Base-by-base conservation (phyloP, 2,888 invertebrate species). In the Coleophora deauratella region DNA sequence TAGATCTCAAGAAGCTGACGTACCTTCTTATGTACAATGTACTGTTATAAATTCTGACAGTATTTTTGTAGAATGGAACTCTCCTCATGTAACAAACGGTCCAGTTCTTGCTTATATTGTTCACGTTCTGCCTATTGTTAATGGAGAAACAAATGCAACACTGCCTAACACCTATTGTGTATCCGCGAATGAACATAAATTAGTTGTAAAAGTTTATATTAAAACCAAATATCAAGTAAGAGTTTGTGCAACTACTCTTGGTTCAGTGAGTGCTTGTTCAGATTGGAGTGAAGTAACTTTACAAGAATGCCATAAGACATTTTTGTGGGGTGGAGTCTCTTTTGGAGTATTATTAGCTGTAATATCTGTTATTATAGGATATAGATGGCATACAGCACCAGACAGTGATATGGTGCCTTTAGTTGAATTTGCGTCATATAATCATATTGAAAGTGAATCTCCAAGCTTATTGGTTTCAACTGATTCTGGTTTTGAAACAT, bases 101-200 rank as follows among this genome's bases (percentile, higher is more conserved):
- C 71, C 72, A n/a, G 53, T 84, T 27, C 55, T 84, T 37, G 64
- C 76, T 9, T 82, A 79, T 47, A 55, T 50, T n/a, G 44, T 84
- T n/a, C 70, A 78, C 59, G 60, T 82, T 8, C 43, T 68, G 35
- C 72, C 77, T n/a, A 58, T 52, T 12, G 47, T 63, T 21, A 55
- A 57, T 9, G 54, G 55, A 37, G 52, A 61, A n/a, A 44, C 55
- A 8, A 55, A 54, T 35, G 50, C 57, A 33, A 43, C 70, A 6
- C 41, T 68, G 35, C 72, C 76, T 1, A 66, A 71, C 49, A 45
- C 57, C 6, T 71, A 68, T 67, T 84, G 84, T 41, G 59, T 73
- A 2, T 45, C 57, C 64, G 61, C 56, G 1, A 58, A 53, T 31
- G 43, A 51, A 31, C 55, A 38, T 46, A 62, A 47, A 52, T 36